Conservation (phyloP, 2,113 vertebrate species). For the Pedetes capensis region DNA sequence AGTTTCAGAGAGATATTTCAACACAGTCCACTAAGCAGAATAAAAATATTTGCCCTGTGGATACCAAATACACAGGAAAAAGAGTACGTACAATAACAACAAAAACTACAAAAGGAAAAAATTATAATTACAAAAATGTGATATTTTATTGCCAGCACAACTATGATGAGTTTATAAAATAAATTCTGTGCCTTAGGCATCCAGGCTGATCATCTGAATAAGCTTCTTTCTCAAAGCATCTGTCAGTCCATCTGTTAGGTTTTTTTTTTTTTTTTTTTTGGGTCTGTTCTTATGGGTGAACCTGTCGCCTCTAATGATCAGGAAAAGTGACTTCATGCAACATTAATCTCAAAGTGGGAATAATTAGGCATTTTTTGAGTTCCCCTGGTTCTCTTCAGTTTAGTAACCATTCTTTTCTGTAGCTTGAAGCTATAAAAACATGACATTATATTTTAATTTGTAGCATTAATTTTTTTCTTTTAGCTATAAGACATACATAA, state of each 20-base stretch:
- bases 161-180: constrained; percentile 33
- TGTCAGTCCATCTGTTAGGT: background rate
- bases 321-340: constrained; percentile 31
- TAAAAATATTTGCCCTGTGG: background rate
- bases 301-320: background rate
- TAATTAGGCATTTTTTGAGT: constrained; percentile 17
- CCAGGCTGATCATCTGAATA: background rate
- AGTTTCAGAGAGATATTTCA: background rate
- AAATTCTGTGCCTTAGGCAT: background rate
- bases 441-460: background rate
- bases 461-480: constrained; percentile 17
- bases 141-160: constrained; percentile 52
- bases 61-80: constrained; percentile 5
- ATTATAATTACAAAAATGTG: background rate
- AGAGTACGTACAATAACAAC: background rate
- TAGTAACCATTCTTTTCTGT: constrained; percentile 23
- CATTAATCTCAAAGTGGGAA: constrained; percentile 18
- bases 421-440: constrained; percentile 22
- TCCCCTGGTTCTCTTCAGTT: background rate
- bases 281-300: background rate
- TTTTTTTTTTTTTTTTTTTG: background rate
- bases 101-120: background rate
- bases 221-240: background rate
- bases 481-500: background rate
- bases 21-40: background rate